Evolutionary conservation across 2,797 vertebrate species (phyloP), one percentile per base, ranked within the genome.

Genomic region (Echiichthys vipera): DNA sequence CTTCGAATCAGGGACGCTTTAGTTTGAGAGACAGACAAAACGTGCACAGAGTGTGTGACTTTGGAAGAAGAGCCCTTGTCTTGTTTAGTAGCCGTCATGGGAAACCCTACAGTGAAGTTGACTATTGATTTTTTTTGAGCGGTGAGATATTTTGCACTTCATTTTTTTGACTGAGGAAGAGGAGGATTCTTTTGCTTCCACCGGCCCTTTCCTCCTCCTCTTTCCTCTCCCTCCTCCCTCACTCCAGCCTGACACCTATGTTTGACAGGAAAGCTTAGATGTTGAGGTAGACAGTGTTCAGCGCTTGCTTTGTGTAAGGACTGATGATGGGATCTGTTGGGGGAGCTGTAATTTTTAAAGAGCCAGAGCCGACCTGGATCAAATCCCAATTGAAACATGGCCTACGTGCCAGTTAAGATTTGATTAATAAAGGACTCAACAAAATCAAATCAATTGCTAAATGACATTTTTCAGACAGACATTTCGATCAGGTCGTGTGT

Each of bases 1-100:
- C 90, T 91, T 91, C 88, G 78, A 94, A 92, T 94, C 93, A 94
- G 93, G 92, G 93, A 94, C 71, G 90, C 84, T 85, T 83, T 84
- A 76, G 84, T 90, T 88, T 78, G 80, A 88, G 80, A 89, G 65
- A 34, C 64, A 75, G 84, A 90, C 72, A 83, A 90, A 84, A 74
- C 32, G 87, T 90, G 89, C 80, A 77, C 88, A 80, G 65, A 70
- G 74, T 62, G 45, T 78, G 53, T 72, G 55, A 18, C 43, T 59
- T 47, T 12, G 40, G 30, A 37, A 64, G 39, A 18, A 4, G 51
- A 79, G 66, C 62, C 72, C 34, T 74, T 59, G 63, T 78, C 14
- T 62, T 30, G 34, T 74, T 36, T 36, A 57, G 22, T 62, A 29
- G 51, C 17, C 47, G 36, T 64, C 34, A 46, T 69, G 58, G 24